These are phyloP conservation scores for Ips typographus DNA, from an alignment of 1,140 invertebrate species.

Conservation along the genomic window DNA sequence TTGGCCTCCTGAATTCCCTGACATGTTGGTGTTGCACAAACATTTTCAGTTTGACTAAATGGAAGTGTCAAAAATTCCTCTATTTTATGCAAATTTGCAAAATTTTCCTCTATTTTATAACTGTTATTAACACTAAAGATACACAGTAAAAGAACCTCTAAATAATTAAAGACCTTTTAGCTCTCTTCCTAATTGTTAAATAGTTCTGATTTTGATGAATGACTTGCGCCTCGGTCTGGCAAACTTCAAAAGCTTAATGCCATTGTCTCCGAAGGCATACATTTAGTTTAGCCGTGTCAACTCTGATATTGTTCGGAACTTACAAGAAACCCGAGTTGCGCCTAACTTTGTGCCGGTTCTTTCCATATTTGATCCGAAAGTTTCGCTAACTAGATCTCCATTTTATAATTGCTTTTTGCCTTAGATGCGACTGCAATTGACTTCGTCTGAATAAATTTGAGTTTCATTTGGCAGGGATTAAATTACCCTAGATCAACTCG, in stretches of 20 bases:
- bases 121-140: too few species aligned
- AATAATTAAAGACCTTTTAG: too few species aligned
- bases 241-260: not conserved
- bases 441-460: not conserved
- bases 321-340: slow-evolving; percentile 1
- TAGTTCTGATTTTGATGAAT: too few species aligned
- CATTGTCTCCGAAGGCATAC: not conserved
- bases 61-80: too few species aligned
- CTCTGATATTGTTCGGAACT: not conserved
- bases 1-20: too few species aligned
- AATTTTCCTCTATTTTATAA: too few species aligned
- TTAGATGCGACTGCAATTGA: not conserved
- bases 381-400: slow-evolving; percentile 3
- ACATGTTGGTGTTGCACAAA: too few species aligned
- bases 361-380: slow-evolving; percentile 1
- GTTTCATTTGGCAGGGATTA: not conserved
- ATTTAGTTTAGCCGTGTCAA: not conserved
- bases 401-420: slow-evolving; percentile 4
- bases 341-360: slow-evolving; percentile 1
- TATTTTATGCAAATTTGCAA: too few species aligned
- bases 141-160: too few species aligned
- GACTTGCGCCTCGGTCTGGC: too few species aligned
- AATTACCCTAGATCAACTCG: not conserved
- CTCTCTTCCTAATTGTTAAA: too few species aligned
- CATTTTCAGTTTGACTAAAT: too few species aligned